Conservation (phyloP, 1,140 invertebrate genomes). For the Archegozetes longisetosus region DNA sequence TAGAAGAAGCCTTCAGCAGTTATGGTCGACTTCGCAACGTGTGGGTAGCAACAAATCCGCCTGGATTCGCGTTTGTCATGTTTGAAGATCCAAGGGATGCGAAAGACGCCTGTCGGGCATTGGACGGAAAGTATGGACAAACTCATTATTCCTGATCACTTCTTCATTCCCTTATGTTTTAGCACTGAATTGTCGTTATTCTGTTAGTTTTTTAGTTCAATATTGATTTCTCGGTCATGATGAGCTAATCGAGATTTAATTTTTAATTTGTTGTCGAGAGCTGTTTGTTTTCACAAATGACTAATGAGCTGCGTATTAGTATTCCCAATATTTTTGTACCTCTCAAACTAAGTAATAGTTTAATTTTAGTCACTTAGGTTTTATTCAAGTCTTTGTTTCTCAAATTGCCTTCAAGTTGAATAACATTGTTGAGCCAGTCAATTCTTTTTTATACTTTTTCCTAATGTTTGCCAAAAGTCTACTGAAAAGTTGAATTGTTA, state of each 20-base stretch:
- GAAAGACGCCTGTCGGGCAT: slow-evolving; percentile 65
- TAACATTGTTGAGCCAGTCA: neutral
- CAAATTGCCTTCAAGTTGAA: too few relatives aligned
- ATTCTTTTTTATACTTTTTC: neutral
- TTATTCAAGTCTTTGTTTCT: too few relatives aligned
- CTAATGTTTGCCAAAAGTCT: neutral
- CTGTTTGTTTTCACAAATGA: too few relatives aligned
- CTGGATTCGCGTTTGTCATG: slow-evolving; percentile 89
- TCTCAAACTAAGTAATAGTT: too few relatives aligned
- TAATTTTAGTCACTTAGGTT: too few relatives aligned
- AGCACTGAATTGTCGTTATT: too few relatives aligned
- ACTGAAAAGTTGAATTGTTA: too few relatives aligned
- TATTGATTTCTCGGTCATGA: too few relatives aligned
- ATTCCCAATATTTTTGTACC: too few relatives aligned
- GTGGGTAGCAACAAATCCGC: slow-evolving; percentile 83
- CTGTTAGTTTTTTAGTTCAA: neutral
- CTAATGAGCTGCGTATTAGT: too few relatives aligned
- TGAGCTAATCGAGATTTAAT: too few relatives aligned
- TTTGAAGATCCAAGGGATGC: slow-evolving; percentile 88
- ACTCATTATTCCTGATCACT: neutral
- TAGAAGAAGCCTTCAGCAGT: slow-evolving; percentile 78
- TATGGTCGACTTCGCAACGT: slow-evolving; percentile 88
- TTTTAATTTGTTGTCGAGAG: too few relatives aligned
- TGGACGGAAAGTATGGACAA: slow-evolving; percentile 44
- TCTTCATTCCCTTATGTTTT: neutral